Evolutionary conservation across 2,888 invertebrate genomes (phyloP).

Genomic region (Aspidiotus destructor): DNA sequence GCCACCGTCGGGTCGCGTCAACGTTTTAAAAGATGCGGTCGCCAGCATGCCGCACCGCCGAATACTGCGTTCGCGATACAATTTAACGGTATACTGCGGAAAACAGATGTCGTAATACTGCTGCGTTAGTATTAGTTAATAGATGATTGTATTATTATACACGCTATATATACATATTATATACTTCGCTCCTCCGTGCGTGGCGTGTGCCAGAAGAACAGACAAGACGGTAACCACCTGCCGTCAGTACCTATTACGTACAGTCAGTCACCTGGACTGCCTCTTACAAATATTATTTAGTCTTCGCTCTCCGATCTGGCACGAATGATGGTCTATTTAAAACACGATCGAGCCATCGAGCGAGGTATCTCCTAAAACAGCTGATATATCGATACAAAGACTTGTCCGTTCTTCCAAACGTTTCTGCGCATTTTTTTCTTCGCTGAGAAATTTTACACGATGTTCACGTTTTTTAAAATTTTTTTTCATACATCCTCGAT

Average conservation of each 20-base stretch:
- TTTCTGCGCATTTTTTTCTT: no score
- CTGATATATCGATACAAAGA: neutral
- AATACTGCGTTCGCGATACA: constrained; percentile 15
- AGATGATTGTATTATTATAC: neutral
- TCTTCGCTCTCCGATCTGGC: neutral
- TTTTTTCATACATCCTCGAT: no score
- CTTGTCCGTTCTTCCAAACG: no score
- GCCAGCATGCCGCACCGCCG: no score
- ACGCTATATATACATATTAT: neutral
- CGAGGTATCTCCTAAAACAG: neutral
- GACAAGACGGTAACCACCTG: constrained; percentile 31
- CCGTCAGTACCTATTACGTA: constrained; percentile 30
- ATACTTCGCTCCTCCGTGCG: constrained; percentile 3
- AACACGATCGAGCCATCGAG: neutral
- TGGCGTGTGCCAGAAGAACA: constrained; percentile 24
- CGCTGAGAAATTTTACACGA: no score
- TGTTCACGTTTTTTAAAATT: no score
- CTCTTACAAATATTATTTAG: neutral
- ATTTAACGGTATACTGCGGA: constrained; percentile 22
- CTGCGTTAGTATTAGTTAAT: constrained; percentile 1
- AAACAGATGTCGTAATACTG: constrained; percentile 28
- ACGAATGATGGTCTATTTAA: constrained; percentile 1
- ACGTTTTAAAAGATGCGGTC: no score
- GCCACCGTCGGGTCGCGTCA: no score
- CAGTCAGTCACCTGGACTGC: constrained; percentile 2